phyloP scores from a whole-genome alignment of 2,797 vertebrate species.

The Sebastes oblongus region DNA sequence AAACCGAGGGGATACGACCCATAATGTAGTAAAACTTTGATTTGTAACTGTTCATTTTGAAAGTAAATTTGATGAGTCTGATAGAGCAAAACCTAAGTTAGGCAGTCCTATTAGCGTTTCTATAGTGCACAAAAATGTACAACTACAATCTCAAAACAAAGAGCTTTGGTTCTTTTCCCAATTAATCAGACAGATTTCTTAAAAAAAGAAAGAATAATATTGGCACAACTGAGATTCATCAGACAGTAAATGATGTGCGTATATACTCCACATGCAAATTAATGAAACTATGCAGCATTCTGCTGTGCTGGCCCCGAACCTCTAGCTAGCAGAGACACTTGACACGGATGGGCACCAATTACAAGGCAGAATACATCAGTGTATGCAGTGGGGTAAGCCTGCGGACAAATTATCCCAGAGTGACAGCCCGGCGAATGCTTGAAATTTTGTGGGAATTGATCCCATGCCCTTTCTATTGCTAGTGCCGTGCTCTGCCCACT shows the following conservation, averaged over 20 bases:
- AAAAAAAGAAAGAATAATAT: neutral
- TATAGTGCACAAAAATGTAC: neutral
- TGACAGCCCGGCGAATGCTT: conserved; percentile 59
- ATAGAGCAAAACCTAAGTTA: too few relatives aligned
- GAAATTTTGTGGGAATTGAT: conserved; percentile 73
- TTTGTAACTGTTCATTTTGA: too few relatives aligned
- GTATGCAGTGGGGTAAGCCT: conserved; percentile 49
- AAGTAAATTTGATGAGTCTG: too few relatives aligned
- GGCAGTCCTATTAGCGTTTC: neutral
- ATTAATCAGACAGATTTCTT: neutral
- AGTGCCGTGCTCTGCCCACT: conserved; percentile 52
- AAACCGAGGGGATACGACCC: too few relatives aligned
- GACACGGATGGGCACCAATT: conserved; percentile 73
- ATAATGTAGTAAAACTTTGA: too few relatives aligned
- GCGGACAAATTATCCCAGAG: conserved; percentile 65
- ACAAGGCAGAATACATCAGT: conserved; percentile 62
- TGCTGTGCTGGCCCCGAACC: conserved; percentile 35
- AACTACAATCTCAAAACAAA: neutral
- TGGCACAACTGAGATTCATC: conserved; percentile 9
- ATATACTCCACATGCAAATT: conserved; percentile 31
- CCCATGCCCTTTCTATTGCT: conserved; percentile 62
- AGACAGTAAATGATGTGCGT: neutral
- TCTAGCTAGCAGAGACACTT: conserved; percentile 55
- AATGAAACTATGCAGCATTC: conserved; percentile 18
- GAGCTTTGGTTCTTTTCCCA: neutral